phyloP scores from a whole-genome alignment of 2,797 vertebrate genomes.

The Sebastes alutus region DNA sequence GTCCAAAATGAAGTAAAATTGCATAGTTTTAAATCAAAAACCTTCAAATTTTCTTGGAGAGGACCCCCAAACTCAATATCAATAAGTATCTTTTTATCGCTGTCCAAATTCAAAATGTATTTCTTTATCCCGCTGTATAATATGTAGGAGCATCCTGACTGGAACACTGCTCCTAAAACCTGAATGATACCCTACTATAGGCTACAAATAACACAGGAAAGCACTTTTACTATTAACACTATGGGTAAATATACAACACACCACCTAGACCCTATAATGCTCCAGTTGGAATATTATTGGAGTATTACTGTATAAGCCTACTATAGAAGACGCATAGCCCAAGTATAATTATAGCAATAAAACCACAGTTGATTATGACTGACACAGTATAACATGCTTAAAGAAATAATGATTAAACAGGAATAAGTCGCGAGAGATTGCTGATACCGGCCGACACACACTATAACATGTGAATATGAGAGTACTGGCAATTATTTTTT shows the following conservation, averaged over 20 bases:
- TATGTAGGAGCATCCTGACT: not conserved
- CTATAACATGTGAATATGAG: not conserved
- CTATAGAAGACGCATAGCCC: no score
- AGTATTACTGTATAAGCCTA: no score
- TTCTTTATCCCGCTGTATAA: not conserved
- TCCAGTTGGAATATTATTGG: no score
- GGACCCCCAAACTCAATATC: not conserved
- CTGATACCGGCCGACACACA: not conserved
- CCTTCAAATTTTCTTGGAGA: no score
- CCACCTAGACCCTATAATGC: no score
- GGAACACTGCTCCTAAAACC: no score
- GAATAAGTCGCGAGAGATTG: not conserved
- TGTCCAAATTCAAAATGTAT: not conserved
- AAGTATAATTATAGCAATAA: no score
- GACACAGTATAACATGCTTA: not conserved
- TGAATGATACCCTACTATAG: no score
- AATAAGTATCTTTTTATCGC: not conserved
- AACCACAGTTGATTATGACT: no score
- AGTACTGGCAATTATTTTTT: not conserved
- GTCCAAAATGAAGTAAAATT: no score
- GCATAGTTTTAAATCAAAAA: no score
- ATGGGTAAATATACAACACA: not conserved
- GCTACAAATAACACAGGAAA: not conserved
- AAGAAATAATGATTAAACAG: not conserved
- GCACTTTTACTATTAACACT: not conserved